Evolutionary conservation across 2,113 vertebrate genomes (phyloP).

Genomic region (Dascyllus trimaculatus): DNA sequence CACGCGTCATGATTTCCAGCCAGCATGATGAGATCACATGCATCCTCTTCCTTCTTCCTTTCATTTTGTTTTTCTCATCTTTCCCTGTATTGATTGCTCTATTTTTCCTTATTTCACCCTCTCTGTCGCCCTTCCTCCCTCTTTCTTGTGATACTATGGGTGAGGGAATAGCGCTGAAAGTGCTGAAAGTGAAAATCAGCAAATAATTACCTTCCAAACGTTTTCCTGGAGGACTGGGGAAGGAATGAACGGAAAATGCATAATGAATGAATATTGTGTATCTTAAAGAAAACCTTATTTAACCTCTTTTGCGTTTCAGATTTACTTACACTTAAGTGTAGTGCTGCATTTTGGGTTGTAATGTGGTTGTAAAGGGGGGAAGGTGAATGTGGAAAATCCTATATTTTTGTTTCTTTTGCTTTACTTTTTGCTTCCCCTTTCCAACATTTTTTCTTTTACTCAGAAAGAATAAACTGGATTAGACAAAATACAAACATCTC

Average conservation of each 20-base stretch:
- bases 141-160: conserved; percentile 41
- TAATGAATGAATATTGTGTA: conserved; percentile 91
- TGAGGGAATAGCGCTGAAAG: conserved; percentile 27
- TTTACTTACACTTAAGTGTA: conserved; percentile 95
- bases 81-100: conserved; percentile 61
- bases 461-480: conserved; percentile 95
- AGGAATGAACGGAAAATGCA: conserved; percentile 61
- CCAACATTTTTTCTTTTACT: conserved; percentile 89
- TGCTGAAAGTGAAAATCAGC: conserved; percentile 46
- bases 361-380: conserved; percentile 70
- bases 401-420: conserved; percentile 80
- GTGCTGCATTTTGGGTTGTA: conserved; percentile 93
- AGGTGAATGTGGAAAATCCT: conserved; percentile 78
- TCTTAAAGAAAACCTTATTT: conserved; percentile 94
- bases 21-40: conserved; percentile 47
- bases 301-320: conserved; percentile 94
- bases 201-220: conserved; percentile 72
- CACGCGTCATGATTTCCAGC: conserved; percentile 53
- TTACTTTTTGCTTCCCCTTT: conserved; percentile 63
- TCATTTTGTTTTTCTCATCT: conserved; percentile 52
- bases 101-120: conserved; percentile 35
- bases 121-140: background rate
- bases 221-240: conserved; percentile 91
- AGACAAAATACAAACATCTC: conserved; percentile 80
- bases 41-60: conserved; percentile 34